These are phyloP conservation scores for Paraescarpia echinospica DNA, from an alignment of 1,140 invertebrate species.

Conservation along the genomic window DNA sequence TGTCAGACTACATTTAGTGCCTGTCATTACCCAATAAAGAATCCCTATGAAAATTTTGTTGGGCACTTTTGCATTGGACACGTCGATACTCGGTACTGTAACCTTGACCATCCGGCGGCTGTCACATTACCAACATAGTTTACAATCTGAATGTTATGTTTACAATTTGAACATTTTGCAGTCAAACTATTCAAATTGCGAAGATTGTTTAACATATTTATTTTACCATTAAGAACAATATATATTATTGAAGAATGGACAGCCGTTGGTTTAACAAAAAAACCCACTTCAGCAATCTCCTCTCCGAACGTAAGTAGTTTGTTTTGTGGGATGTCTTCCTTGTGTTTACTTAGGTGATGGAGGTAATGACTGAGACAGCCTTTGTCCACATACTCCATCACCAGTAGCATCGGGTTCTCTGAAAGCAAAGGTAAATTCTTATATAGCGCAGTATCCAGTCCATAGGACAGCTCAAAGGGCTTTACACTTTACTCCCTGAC, in stretches of 20 bases:
- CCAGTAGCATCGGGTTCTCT: constrained; percentile 27
- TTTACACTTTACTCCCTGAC: too few relatives aligned
- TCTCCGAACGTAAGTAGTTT: constrained; percentile 24
- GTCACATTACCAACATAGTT: neutral
- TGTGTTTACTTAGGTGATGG: constrained; percentile 11
- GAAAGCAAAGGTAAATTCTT: neutral
- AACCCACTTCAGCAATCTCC: constrained; percentile 28
- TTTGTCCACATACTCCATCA: constrained; percentile 37
- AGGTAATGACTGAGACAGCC: constrained; percentile 27
- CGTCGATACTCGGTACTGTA: too few relatives aligned
- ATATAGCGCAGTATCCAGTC: too few relatives aligned
- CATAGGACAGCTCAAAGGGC: too few relatives aligned
- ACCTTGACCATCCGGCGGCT: too few relatives aligned
- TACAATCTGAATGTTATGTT: neutral
- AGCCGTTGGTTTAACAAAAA: too few relatives aligned
- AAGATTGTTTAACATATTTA: neutral
- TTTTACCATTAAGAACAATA: neutral
- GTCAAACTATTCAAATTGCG: constrained; percentile 12
- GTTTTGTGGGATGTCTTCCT: neutral
- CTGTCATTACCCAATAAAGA: too few relatives aligned
- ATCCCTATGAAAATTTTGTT: too few relatives aligned
- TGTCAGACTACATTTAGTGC: too few relatives aligned
- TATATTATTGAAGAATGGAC: too few relatives aligned
- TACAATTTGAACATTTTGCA: neutral
- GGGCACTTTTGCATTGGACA: too few relatives aligned